Evolutionary conservation across 23 tunicate species (phyloP).

Genomic region (Halocynthia roretzi): DNA sequence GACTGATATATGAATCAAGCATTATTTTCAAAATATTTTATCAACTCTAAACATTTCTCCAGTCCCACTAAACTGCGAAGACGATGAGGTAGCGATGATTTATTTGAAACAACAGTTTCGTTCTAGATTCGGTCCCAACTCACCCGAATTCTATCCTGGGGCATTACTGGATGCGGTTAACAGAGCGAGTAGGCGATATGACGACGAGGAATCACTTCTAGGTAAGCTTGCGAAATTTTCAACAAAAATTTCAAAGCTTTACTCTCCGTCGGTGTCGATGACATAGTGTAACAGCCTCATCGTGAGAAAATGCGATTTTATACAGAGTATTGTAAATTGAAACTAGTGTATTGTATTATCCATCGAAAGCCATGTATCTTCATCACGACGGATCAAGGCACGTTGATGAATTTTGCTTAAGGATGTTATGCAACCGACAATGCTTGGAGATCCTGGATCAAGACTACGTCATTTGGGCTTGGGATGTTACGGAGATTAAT

Average conservation of each 20-base stretch:
- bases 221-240: not conserved
- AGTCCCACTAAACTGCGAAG: slow-evolving; percentile 6
- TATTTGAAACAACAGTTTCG: slow-evolving; percentile 20
- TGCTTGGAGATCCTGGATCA: not conserved
- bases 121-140: slow-evolving; percentile 11
- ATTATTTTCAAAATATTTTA: no score
- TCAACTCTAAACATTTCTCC: not conserved
- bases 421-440: not conserved
- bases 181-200: not conserved
- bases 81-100: slow-evolving; percentile 10
- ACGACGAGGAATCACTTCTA: slow-evolving; percentile 9
- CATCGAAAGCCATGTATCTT: slow-evolving; percentile 16
- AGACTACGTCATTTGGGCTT: slow-evolving; percentile 4
- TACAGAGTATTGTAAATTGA: no score
- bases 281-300: no score
- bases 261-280: no score
- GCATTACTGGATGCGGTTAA: slow-evolving; percentile 7
- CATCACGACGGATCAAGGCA: slow-evolving; percentile 20
- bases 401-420: slow-evolving; percentile 7
- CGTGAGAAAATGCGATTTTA: no score
- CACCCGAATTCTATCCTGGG: slow-evolving; percentile 5
- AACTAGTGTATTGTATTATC: not conserved
- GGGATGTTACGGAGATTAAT: slow-evolving; percentile 21
- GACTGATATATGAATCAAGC: no score
- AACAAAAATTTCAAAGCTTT: no score